A percentile compares a stretch with the other conserved stretches of the same genome.
These are phyloP conservation scores for Meloe dianella DNA, from an alignment of 2,888 invertebrate species.

Conservation along the genomic window DNA sequence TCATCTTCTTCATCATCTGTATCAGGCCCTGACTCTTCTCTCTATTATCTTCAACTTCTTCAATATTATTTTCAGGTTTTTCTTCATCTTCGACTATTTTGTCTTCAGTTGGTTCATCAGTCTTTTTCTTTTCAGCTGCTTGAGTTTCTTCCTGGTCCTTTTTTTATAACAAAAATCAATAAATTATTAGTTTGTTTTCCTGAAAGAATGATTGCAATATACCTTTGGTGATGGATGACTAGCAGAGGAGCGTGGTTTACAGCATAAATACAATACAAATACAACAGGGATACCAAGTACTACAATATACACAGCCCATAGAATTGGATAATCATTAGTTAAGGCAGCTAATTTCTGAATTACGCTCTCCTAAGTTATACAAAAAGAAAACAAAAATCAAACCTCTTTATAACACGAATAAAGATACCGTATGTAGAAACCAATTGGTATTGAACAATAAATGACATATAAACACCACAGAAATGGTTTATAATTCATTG, in stretches of 20 bases:
- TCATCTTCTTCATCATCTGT: conserved; percentile 49
- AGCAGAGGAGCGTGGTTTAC: conserved; percentile 61
- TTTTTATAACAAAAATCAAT: conserved; percentile 21
- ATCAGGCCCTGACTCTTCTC: conserved; percentile 50
- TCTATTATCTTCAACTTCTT: conserved; percentile 53
- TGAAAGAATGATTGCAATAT: conserved; percentile 23
- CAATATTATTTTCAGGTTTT: conserved; percentile 48
- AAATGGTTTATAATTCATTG: conserved; percentile 79
- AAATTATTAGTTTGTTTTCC: no score
- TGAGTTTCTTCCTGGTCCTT: conserved; percentile 61
- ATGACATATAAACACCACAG: conserved; percentile 81
- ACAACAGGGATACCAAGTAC: conserved; percentile 80
- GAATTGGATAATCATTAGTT: conserved; percentile 86
- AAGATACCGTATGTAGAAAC: conserved; percentile 73
- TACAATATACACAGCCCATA: conserved; percentile 86
- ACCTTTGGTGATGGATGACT: conserved; percentile 43
- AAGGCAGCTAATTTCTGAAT: conserved; percentile 77
- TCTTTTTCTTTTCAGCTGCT: conserved; percentile 71
- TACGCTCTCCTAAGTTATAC: conserved; percentile 72
- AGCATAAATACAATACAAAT: conserved; percentile 82
- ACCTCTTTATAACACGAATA: conserved; percentile 73
- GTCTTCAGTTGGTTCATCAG: conserved; percentile 72
- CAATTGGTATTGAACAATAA: conserved; percentile 77
- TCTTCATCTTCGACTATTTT: conserved; percentile 60
- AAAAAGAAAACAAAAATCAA: conserved; percentile 45